Base-by-base conservation (phyloP, 2,888 invertebrate species). In the Drosophila eohydei region DNA sequence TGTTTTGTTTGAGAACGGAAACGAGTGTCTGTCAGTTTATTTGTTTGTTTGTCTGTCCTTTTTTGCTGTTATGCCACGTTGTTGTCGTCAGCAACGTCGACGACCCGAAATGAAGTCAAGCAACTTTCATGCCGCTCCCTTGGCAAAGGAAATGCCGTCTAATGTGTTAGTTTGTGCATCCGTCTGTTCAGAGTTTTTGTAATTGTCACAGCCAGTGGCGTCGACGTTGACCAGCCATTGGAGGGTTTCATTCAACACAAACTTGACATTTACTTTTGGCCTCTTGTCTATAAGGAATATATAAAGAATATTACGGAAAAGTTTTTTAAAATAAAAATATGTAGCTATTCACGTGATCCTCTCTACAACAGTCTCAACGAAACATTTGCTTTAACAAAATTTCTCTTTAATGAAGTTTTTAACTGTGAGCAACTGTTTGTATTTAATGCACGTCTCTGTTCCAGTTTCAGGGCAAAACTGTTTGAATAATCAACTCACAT, bases 1-100 rank as follows among this genome's bases (percentile, higher is more conserved):
- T 89, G 89, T 80, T 87, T 87, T 87, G 90, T 90, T 90, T 87
- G 78, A 80, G 87, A 87, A 81, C 90, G 87, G 87, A 87, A 87
- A 89, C 90, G 80, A 87, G 80, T 84, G 87, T 87, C 87, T 87
- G 90, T 87, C 89, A 81, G 88, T 81, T 88, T 81, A 80, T 86
- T 86, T 86, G 84, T 75, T 86, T 86, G 84, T 72, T 78, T 80
- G 89, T 75, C 74, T 74, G 69, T 61, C 72, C 70, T 4, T 71
- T 73, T 69, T 51, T 71, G 69, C 44, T 72, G 71, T 48, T 65
- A 48, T 30, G 34, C 8, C 2, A 6, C 7, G 48, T 28, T 71
- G 67, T 62, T 70, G 71, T 64, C 68, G 77, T 64, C 66, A 78
- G 62, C 70, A 59, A 56, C 65, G 76, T 70, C 80, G 69, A 55